Conservation (phyloP, 2,113 vertebrate species). For the Malurus melanocephalus region DNA sequence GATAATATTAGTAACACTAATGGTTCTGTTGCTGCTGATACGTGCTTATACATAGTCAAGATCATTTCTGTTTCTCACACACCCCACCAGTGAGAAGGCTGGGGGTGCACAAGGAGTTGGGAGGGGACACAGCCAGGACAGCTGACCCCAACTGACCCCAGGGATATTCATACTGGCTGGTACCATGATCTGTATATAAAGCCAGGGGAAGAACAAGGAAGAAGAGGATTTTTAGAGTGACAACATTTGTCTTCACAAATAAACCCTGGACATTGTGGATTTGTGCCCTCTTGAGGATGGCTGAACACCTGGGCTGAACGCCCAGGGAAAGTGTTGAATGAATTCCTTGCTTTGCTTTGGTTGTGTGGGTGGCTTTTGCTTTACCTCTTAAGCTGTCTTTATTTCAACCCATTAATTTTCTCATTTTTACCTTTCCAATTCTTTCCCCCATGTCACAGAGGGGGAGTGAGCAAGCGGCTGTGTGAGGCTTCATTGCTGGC, state of each 20-base stretch:
- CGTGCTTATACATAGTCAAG: background rate
- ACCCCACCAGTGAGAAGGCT: accelerated
- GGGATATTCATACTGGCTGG: background rate
- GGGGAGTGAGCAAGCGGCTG: background rate
- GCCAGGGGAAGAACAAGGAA: background rate
- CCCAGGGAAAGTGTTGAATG: background rate
- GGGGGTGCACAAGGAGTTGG: background rate
- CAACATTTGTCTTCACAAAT: background rate
- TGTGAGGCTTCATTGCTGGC: background rate
- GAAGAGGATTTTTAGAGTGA: background rate
- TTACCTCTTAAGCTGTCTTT: background rate
- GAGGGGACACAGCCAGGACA: background rate
- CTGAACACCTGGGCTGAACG: background rate
- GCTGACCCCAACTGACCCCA: background rate
- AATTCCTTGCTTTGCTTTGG: background rate
- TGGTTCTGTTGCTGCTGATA: background rate
- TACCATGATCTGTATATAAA: background rate
- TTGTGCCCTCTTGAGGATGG: accelerated
- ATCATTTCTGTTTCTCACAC: background rate
- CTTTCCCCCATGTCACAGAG: accelerated
- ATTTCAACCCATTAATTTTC: background rate
- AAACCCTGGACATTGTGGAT: background rate
- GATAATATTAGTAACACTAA: background rate
- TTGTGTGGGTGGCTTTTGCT: background rate
- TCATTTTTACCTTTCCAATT: background rate